Evolutionary conservation across 2,113 vertebrate species (phyloP).

Genomic region (Sigmodon hispidus): DNA sequence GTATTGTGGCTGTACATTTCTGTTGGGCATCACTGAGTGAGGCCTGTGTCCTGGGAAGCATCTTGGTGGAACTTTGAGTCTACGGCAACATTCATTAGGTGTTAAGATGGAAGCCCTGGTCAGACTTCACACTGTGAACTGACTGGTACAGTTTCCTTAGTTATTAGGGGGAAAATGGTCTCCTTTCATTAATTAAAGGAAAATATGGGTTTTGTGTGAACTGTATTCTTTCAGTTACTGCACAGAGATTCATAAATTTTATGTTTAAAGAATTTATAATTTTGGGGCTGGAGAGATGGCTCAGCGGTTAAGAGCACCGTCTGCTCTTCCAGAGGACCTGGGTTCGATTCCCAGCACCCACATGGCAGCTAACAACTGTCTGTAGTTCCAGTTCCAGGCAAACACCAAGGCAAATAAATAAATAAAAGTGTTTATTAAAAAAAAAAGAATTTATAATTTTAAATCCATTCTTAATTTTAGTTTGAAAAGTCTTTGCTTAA

Average conservation of each 20-base stretch:
- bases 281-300: too few relatives aligned
- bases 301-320: too few relatives aligned
- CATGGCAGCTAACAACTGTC: too few relatives aligned
- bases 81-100: background rate
- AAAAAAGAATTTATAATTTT: too few relatives aligned
- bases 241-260: background rate
- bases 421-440: too few relatives aligned
- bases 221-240: slow-evolving; percentile 27
- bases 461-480: slow-evolving; percentile 41
- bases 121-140: background rate
- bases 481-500: slow-evolving; percentile 29
- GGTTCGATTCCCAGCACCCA: too few relatives aligned
- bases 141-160: slow-evolving; percentile 36
- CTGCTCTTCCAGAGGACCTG: too few relatives aligned
- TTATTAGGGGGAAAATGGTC: background rate
- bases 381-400: too few relatives aligned
- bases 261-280: background rate
- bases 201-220: slow-evolving; percentile 45
- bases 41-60: background rate
- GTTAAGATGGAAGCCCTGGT: background rate
- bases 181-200: slow-evolving; percentile 62
- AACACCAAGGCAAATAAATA: too few relatives aligned
- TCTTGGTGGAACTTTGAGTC: background rate
- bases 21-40: background rate
- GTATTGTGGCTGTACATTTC: background rate